Evolutionary conservation across 2,797 vertebrate genomes (phyloP).

Genomic region (Galagoides demidoff): DNA sequence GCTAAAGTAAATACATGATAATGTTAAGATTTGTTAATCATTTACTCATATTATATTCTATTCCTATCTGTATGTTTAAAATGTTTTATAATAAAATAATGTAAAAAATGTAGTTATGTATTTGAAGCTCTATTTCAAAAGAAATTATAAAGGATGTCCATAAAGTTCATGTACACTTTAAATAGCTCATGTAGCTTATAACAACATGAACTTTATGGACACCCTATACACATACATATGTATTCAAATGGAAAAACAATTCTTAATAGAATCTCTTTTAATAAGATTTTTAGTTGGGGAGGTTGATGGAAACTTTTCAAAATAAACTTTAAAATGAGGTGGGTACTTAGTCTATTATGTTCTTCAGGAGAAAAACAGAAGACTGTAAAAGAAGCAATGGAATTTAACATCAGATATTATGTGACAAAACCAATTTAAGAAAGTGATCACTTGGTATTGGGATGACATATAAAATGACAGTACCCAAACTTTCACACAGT

Average conservation of each 20-base stretch:
- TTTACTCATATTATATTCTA: background rate
- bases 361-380: background rate
- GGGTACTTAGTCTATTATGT: background rate
- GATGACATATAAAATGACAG: background rate
- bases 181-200: too few species aligned
- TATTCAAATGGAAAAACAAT: background rate
- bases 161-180: too few species aligned
- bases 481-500: background rate
- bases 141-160: background rate
- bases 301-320: background rate
- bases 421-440: background rate
- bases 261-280: background rate
- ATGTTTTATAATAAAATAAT: background rate
- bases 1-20: background rate
- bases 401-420: background rate
- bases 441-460: background rate
- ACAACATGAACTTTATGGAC: too few species aligned
- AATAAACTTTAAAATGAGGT: background rate
- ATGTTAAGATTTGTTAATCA: slow-evolving; percentile 1
- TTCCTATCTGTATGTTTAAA: background rate
- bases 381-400: background rate
- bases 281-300: background rate
- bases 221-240: too few species aligned
- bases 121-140: background rate
- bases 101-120: background rate